Percentiles rank a stretch among this genome's conserved stretches.
Conservation (phyloP, 2,113 vertebrate genomes). For the Hypomesus transpacificus region DNA sequence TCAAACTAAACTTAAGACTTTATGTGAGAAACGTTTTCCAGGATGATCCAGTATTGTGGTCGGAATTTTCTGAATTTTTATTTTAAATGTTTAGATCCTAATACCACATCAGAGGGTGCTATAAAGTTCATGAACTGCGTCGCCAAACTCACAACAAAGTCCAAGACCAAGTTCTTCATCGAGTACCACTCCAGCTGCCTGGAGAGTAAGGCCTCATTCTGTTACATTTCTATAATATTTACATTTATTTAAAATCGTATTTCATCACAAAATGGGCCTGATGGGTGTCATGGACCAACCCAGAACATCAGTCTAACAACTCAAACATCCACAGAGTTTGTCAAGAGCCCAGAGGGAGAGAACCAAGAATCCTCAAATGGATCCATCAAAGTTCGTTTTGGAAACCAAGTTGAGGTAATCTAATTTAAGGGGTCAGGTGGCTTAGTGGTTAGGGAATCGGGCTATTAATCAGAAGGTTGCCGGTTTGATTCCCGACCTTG, state of each 20-base stretch:
- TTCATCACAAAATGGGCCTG: too few species aligned
- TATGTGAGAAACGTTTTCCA: too few species aligned
- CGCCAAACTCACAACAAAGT: slow-evolving; percentile 88
- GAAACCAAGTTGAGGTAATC: slow-evolving; percentile 85
- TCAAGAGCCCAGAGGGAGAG: slow-evolving; percentile 90
- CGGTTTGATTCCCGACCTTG: too few species aligned
- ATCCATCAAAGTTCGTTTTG: slow-evolving; percentile 85
- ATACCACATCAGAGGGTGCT: slow-evolving; percentile 78
- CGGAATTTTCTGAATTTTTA: background rate
- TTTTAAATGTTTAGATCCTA: slow-evolving; percentile 71
- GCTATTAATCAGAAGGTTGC: too few species aligned
- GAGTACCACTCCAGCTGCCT: slow-evolving; percentile 95
- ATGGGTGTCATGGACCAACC: too few species aligned
- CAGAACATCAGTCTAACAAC: background rate
- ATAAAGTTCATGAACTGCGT: slow-evolving; percentile 89
- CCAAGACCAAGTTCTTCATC: slow-evolving; percentile 95
- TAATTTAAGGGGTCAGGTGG: background rate
- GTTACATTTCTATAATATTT: too few species aligned
- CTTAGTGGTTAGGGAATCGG: too few species aligned
- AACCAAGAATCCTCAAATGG: slow-evolving; percentile 83
- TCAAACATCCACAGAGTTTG: slow-evolving; percentile 73
- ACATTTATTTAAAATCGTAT: too few species aligned
- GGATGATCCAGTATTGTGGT: background rate
- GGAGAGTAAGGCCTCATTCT: slow-evolving; percentile 75
- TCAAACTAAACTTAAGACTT: background rate